A percentile compares a stretch with the other conserved stretches of the same genome.
phyloP scores from a whole-genome alignment of 2,888 invertebrate genomes.

The Tipula confusa region DNA sequence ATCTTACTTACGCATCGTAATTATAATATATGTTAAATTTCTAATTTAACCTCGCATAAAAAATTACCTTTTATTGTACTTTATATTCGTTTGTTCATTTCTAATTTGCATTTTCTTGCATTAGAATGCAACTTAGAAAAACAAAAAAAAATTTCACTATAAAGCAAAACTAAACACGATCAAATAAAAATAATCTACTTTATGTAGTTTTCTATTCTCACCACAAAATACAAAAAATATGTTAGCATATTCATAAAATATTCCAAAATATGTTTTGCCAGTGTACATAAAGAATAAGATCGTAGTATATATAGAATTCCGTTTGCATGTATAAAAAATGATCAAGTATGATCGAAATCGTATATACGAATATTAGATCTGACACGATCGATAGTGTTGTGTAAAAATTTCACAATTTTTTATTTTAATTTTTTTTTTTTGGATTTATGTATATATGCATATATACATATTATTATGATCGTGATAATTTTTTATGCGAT shows the following conservation, averaged over 20 bases:
- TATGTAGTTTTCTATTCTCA: background rate
- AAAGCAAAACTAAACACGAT: background rate
- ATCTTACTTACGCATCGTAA: background rate
- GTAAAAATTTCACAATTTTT: background rate
- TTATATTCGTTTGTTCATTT: background rate
- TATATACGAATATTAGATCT: background rate
- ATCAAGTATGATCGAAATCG: conserved; percentile 12
- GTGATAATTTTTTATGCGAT: background rate
- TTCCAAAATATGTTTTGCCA: background rate
- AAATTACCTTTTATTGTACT: background rate
- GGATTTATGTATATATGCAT: background rate
- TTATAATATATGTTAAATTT: background rate
- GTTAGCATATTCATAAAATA: background rate
- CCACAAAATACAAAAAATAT: background rate
- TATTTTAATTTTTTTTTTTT: background rate
- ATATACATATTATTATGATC: background rate
- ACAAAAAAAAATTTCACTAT: background rate
- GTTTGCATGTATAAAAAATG: background rate
- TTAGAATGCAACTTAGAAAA: background rate
- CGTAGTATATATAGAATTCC: background rate
- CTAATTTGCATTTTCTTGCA: background rate
- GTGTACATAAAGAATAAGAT: background rate
- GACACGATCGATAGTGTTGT: background rate
- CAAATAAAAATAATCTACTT: background rate
- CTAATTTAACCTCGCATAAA: background rate